These are phyloP conservation scores for Trachelipus rathkii DNA, from an alignment of 1,140 invertebrate species.

Conservation along the genomic window DNA sequence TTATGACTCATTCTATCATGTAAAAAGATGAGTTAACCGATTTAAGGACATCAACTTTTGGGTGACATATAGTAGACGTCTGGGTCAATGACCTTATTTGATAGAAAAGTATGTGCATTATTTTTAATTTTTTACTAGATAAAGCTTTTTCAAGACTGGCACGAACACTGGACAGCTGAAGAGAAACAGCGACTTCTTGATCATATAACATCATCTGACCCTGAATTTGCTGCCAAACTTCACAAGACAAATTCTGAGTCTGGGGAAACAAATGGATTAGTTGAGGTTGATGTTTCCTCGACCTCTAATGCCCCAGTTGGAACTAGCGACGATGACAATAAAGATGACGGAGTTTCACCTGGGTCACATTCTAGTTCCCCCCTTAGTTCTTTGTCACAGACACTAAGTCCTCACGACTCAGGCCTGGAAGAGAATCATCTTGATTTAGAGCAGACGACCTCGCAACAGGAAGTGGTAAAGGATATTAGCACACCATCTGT, in stretches of 20 bases:
- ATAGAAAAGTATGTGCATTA: too few species aligned
- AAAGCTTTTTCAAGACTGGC: conserved; percentile 45
- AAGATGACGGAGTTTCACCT: conserved; percentile 29
- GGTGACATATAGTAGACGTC: too few species aligned
- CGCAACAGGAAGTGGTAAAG: not conserved
- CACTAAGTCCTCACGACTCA: conserved; percentile 39
- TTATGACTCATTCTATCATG: too few species aligned
- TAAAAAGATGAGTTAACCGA: too few species aligned
- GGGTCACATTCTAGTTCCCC: conserved; percentile 34
- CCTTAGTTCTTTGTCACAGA: conserved; percentile 32
- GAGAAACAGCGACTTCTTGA: conserved; percentile 33
- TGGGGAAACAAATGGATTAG: not conserved
- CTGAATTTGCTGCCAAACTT: conserved; percentile 32
- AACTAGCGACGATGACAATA: conserved; percentile 7
- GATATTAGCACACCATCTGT: not conserved
- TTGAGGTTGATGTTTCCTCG: not conserved
- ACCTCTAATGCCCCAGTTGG: not conserved
- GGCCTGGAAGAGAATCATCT: conserved; percentile 31
- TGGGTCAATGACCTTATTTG: too few species aligned
- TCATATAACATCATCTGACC: conserved; percentile 31
- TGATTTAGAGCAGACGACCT: conserved; percentile 29
- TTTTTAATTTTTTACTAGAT: conserved; percentile 30
- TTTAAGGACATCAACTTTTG: too few species aligned
- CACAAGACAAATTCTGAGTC: conserved; percentile 16
- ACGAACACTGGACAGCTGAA: conserved; percentile 34